Percentiles rank a stretch among this genome's conserved stretches.
These are phyloP conservation scores for Minunthozetes semirufus DNA, from an alignment of 2,888 invertebrate genomes.

Conservation along the genomic window DNA sequence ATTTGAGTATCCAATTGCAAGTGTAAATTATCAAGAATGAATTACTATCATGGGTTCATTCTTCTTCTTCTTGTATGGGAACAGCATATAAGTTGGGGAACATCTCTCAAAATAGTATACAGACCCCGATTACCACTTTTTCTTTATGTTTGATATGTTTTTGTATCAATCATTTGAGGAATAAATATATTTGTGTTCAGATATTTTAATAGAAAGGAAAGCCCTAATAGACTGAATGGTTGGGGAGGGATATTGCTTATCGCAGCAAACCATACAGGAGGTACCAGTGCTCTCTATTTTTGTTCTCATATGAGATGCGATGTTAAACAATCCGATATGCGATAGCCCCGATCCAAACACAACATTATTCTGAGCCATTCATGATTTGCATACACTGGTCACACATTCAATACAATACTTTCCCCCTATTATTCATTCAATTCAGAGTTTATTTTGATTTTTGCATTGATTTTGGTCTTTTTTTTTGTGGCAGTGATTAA, in stretches of 20 bases:
- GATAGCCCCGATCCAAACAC: too few species aligned
- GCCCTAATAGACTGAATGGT: slow-evolving; percentile 9
- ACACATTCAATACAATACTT: too few species aligned
- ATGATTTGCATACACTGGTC: too few species aligned
- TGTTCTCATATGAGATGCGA: background rate
- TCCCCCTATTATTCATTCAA: background rate
- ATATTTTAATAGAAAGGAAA: background rate
- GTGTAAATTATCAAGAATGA: too few species aligned
- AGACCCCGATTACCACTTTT: background rate
- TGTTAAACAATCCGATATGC: too few species aligned
- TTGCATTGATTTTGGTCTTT: background rate
- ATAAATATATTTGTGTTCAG: slow-evolving; percentile 5
- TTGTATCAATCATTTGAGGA: background rate
- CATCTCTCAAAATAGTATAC: background rate
- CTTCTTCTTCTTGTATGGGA: background rate
- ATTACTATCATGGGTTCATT: background rate
- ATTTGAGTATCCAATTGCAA: too few species aligned
- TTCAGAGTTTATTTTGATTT: background rate
- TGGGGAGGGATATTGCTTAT: slow-evolving; percentile 18
- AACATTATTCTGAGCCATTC: too few species aligned
- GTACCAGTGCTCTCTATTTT: slow-evolving; percentile 16
- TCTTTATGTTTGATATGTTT: too few species aligned
- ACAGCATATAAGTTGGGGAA: background rate
- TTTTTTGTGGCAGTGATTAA: background rate
- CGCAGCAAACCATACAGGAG: slow-evolving; percentile 15